Evolutionary conservation across 2,113 vertebrate species (phyloP).

Genomic region (Sphaerodactylus townsendi): DNA sequence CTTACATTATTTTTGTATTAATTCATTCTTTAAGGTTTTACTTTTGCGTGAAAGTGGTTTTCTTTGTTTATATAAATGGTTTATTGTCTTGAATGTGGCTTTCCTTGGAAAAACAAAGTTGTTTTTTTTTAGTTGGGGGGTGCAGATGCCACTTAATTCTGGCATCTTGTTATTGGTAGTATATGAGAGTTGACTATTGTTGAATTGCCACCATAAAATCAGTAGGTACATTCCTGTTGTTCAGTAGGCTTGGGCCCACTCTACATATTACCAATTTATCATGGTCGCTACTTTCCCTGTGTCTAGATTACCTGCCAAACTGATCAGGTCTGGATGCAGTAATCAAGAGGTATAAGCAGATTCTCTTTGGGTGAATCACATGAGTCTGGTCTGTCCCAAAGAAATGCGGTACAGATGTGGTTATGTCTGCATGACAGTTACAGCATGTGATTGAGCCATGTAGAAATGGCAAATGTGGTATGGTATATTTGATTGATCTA

Average conservation of each 20-base stretch:
- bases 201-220: not conserved
- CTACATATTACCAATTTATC: not conserved
- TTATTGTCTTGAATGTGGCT: not conserved
- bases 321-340: not conserved
- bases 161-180: not conserved
- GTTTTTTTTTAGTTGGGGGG: not conserved
- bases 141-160: not conserved
- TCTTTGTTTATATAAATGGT: not conserved
- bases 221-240: not conserved
- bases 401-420: not conserved
- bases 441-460: not conserved
- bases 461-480: not conserved
- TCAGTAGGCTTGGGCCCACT: not conserved
- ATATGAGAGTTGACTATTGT: not conserved
- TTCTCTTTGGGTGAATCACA: not conserved
- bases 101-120: not conserved
- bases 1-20: constrained; percentile 34
- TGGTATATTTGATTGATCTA: no score
- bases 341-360: not conserved
- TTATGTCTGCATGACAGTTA: not conserved
- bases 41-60: constrained; percentile 28
- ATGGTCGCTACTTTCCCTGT: not conserved
- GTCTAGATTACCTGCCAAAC: not conserved
- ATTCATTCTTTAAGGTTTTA: not conserved
- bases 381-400: not conserved